Percentiles rank a stretch among this genome's conserved stretches.
These are phyloP conservation scores for Tuberolachnus salignus DNA, from an alignment of 2,888 invertebrate genomes.

Conservation along the genomic window DNA sequence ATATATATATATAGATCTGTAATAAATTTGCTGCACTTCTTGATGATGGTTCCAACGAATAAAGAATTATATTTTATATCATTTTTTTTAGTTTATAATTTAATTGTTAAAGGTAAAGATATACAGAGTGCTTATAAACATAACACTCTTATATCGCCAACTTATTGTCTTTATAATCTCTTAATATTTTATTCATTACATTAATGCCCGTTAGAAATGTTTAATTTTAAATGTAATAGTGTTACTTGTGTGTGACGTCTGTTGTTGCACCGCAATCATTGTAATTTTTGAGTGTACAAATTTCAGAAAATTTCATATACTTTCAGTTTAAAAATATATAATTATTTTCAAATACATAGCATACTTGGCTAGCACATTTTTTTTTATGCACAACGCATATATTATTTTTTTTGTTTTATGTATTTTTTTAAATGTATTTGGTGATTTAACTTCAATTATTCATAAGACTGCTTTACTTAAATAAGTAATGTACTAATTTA, in stretches of 20 bases:
- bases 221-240: constrained; percentile 11
- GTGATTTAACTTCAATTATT: constrained; percentile 4
- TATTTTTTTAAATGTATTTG: not conserved
- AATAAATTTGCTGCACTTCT: constrained; percentile 51
- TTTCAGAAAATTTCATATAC: not conserved
- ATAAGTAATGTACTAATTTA: constrained; percentile 16
- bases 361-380: constrained; percentile 23
- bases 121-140: constrained; percentile 16
- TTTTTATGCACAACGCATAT: not conserved
- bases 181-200: constrained; percentile 33
- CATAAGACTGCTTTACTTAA: constrained; percentile 43
- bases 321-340: not conserved
- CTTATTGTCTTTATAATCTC: constrained; percentile 26
- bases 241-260: not conserved
- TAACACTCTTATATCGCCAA: constrained; percentile 8
- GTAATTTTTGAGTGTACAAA: constrained; percentile 36
- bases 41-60: constrained; percentile 51
- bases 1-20: constrained; percentile 22
- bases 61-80: constrained; percentile 10
- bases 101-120: constrained; percentile 26
- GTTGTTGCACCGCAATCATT: constrained; percentile 23
- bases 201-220: constrained; percentile 2
- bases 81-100: constrained; percentile 25
- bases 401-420: constrained; percentile 1
- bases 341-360: not conserved